A percentile compares a stretch with the other conserved stretches of the same genome.
These are phyloP conservation scores for Euplagia quadripunctaria DNA, from an alignment of 2,888 invertebrate genomes.

Conservation along the genomic window DNA sequence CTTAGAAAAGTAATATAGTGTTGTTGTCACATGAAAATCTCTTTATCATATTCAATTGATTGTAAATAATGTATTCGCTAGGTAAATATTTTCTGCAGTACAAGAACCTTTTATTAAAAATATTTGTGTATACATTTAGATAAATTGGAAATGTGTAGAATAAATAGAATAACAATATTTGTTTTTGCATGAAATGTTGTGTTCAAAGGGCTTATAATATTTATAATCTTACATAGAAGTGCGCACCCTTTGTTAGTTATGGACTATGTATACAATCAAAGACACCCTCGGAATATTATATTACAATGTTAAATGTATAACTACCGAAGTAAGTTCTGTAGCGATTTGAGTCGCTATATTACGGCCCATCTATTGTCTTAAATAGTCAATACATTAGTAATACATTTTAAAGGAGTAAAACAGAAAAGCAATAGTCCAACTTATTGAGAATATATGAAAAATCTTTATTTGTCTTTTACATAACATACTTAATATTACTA, in stretches of 20 bases:
- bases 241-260: background rate
- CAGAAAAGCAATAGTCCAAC: no score
- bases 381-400: no score
- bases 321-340: no score
- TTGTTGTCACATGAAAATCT: background rate
- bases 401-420: no score
- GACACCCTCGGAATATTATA: background rate
- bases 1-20: background rate
- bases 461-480: no score
- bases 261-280: background rate
- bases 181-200: background rate
- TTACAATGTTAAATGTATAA: background rate
- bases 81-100: background rate
- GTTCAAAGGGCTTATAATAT: background rate
- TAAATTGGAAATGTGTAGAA: background rate
- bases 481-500: no score
- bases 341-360: no score
- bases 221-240: background rate
- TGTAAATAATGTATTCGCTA: background rate
- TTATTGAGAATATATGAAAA: no score
- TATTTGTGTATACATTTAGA: background rate
- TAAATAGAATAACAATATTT: background rate
- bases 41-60: background rate
- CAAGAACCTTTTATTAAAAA: background rate
- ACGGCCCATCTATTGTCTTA: no score